These are phyloP conservation scores for Hydractinia symbiolongicarpus DNA, from an alignment of 30 jellyfish, hydroid and myxozoan genomes.

Conservation along the genomic window DNA sequence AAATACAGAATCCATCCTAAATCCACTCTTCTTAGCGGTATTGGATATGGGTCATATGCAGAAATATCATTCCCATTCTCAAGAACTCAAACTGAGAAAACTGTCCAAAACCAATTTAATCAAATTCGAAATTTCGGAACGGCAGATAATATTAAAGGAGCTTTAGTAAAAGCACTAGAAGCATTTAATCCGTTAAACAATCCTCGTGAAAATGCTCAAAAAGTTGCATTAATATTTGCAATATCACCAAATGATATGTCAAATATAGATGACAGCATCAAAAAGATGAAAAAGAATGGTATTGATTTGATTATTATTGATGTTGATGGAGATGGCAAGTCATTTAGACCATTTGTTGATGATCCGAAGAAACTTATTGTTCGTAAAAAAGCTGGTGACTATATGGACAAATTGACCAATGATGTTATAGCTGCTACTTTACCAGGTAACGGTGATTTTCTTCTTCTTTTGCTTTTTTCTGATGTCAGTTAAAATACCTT, in stretches of 20 bases:
- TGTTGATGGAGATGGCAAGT: constrained; percentile 15
- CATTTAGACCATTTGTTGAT: neutral
- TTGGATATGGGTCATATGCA: constrained; percentile 46
- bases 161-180: too few species aligned
- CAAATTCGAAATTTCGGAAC: too few species aligned
- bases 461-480: neutral
- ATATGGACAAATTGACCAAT: neutral
- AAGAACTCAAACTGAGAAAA: too few species aligned
- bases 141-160: too few species aligned
- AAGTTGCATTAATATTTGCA: constrained; percentile 36
- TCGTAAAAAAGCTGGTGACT: neutral
- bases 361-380: neutral
- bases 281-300: constrained; percentile 1
- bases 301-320: constrained; percentile 4
- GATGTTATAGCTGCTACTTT: neutral
- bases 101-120: too few species aligned
- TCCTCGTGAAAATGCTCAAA: constrained; percentile 48
- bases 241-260: constrained; percentile 1
- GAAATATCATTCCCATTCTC: too few species aligned
- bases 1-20: constrained; percentile 29
- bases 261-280: neutral
- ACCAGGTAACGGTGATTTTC: neutral
- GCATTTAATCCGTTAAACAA: constrained; percentile 31
- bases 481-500: neutral
- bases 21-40: constrained; percentile 34